Conservation (phyloP, 2,888 invertebrate genomes). For the Halictus ligatus region DNA sequence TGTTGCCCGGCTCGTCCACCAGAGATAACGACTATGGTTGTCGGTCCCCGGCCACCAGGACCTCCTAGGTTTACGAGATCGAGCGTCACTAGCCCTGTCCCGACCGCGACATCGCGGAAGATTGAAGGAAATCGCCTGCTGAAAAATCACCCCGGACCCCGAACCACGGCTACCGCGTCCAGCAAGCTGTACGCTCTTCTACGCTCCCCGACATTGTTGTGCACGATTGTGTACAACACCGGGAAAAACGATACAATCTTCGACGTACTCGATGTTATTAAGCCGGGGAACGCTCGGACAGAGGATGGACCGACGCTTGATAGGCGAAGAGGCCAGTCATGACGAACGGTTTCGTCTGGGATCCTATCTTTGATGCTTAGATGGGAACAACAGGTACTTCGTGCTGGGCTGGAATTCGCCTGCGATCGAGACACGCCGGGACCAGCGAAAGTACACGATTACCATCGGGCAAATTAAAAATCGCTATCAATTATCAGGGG, state of each 20-base stretch:
- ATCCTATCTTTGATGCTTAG: conserved; percentile 61
- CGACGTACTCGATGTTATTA: conserved; percentile 49
- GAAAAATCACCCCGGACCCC: conserved; percentile 38
- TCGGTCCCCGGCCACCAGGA: conserved; percentile 54
- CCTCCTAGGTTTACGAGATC: conserved; percentile 70
- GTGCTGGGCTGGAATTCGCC: conserved; percentile 33
- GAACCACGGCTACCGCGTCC: not conserved
- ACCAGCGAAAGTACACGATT: conserved; percentile 59
- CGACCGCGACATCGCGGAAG: conserved; percentile 46
- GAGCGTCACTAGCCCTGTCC: conserved; percentile 39
- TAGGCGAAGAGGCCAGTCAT: conserved; percentile 54
- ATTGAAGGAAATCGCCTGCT: conserved; percentile 48
- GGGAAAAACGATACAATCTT: conserved; percentile 51
- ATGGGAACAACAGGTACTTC: conserved; percentile 52
- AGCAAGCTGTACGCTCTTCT: not conserved
- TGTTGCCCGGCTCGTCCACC: conserved; percentile 66
- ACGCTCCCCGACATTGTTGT: conserved; percentile 42
- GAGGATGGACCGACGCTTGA: conserved; percentile 35
- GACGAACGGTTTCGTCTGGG: conserved; percentile 62
- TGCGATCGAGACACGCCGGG: conserved; percentile 34
- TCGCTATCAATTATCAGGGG: conserved; percentile 1
- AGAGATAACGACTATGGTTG: conserved; percentile 68
- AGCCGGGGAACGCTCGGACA: conserved; percentile 28
- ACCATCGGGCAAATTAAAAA: conserved; percentile 50
- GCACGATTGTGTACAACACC: conserved; percentile 10